Evolutionary conservation across 2,888 invertebrate genomes (phyloP), one percentile per base, ranked within the genome.

Genomic region (Hemicrepidius hirtus): DNA sequence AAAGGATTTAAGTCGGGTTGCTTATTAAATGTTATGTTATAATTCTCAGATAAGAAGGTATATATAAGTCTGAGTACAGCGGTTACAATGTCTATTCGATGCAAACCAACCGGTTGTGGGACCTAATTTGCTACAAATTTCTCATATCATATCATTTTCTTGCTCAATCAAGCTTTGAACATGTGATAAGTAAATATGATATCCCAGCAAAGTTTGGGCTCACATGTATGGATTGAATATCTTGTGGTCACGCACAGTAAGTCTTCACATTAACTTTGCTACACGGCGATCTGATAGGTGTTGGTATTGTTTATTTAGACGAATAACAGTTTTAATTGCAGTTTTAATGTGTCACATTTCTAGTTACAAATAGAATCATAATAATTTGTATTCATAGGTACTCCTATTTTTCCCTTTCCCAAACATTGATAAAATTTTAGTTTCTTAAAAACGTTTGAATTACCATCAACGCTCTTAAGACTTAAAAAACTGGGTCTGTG

Each of bases 111-210:
- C 49, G 20, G 53, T 68, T 68, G 83, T 84, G 85, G 83, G 84
- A 85, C 79, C 81, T 85, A 85, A 85, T 85, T 84, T 83, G 83
- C 82, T 82, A 82, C 82, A 83, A 85, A 85, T 84, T 85, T 85
- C 85, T 84, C 86, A 86, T 84, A 85, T 85, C 83, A 84, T 84
- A 84, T 85, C 83, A 83, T 81, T 76, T 78, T 76, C 69, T 75
- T 77, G 76, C 70, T 74, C 77, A 75, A 79, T 74, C 76, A 77
- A 76, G 75, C 71, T 69, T 74, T 64, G 62, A 73, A 71, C 76
- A 74, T 72, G 72, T 72, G 55, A 74, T 73, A 44, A 64, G 74
- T 71, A 71, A 75, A 76, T 71, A 73, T 73, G 73, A 75, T 78
- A 75, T 64, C 70, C 64, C 71, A 75, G 75, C 68, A 64, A 71